Evolutionary conservation across 2,888 invertebrate species (phyloP).

Genomic region (Pristionchus fissidentatus): DNA sequence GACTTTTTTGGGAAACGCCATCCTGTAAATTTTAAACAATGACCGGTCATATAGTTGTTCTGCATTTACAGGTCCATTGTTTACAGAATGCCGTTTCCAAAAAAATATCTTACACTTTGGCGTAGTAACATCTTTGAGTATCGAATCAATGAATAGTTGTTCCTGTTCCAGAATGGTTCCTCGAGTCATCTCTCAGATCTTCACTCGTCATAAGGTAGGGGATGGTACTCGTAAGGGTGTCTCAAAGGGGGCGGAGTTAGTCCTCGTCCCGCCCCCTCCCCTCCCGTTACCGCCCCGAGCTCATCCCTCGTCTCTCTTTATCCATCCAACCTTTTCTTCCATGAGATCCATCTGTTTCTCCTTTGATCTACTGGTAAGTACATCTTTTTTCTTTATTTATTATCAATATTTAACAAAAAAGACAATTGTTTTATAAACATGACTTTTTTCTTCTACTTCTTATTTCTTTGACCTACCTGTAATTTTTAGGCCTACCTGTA

Average conservation of each 20-base stretch:
- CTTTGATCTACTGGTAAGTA: conserved; percentile 16
- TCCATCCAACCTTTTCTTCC: conserved; percentile 23
- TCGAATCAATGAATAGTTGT: conserved; percentile 30
- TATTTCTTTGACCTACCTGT: too few relatives aligned
- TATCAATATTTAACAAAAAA: not conserved
- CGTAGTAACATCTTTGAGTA: too few relatives aligned
- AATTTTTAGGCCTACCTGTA: too few relatives aligned
- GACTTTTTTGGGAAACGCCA: too few relatives aligned
- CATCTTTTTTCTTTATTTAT: not conserved
- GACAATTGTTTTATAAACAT: not conserved
- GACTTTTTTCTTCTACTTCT: not conserved
- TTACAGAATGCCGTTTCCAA: too few relatives aligned
- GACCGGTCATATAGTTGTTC: too few relatives aligned
- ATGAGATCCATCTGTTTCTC: conserved; percentile 24
- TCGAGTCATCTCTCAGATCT: conserved; percentile 38
- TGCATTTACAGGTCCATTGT: too few relatives aligned
- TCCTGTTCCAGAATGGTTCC: not conserved
- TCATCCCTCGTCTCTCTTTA: conserved; percentile 23
- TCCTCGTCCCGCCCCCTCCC: conserved; percentile 7
- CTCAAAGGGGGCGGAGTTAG: conserved; percentile 28
- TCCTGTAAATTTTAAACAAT: too few relatives aligned
- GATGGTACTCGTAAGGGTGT: conserved; percentile 3
- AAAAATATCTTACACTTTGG: too few relatives aligned
- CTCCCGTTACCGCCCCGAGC: conserved; percentile 15
- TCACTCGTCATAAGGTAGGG: conserved; percentile 28